Conservation (phyloP, 2,888 invertebrate genomes). For the Hofmannophila pseudospretella region DNA sequence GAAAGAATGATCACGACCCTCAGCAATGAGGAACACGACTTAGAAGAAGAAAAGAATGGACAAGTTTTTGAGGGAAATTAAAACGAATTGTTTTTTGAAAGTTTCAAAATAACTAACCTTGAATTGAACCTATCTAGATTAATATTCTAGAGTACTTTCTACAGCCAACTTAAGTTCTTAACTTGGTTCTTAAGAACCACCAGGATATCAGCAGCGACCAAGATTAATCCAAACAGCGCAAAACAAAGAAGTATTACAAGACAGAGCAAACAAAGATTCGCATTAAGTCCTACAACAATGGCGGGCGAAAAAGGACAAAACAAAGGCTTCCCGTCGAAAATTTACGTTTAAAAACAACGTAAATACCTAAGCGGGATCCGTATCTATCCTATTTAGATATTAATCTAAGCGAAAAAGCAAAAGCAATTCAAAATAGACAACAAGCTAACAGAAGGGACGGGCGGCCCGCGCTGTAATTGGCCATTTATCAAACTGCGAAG, state of each 20-base stretch:
- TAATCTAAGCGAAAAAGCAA: conserved; percentile 79
- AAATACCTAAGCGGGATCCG: conserved; percentile 75
- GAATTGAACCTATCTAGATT: too few species aligned
- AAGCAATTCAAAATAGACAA: conserved; percentile 78
- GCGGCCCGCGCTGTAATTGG: conserved; percentile 73
- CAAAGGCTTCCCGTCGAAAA: conserved; percentile 50
- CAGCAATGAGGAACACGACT: too few species aligned
- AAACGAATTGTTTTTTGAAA: too few species aligned
- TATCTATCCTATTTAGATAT: conserved; percentile 79
- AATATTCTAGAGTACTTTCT: neutral
- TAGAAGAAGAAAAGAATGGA: too few species aligned
- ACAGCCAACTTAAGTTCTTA: neutral
- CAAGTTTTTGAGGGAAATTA: too few species aligned
- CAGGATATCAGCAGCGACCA: conserved; percentile 13
- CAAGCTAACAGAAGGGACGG: conserved; percentile 77
- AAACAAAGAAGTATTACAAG: conserved; percentile 46
- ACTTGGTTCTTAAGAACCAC: too few species aligned
- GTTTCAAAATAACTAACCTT: too few species aligned
- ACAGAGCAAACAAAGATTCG: conserved; percentile 38
- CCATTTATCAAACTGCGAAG: conserved; percentile 79
- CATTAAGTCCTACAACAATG: conserved; percentile 56
- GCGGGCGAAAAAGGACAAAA: conserved; percentile 49
- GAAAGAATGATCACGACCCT: too few species aligned
- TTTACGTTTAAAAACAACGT: conserved; percentile 78
- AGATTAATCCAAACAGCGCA: conserved; percentile 18